Evolutionary conservation across 2,113 vertebrate species (phyloP).

Genomic region (Corythornis vintsioides): DNA sequence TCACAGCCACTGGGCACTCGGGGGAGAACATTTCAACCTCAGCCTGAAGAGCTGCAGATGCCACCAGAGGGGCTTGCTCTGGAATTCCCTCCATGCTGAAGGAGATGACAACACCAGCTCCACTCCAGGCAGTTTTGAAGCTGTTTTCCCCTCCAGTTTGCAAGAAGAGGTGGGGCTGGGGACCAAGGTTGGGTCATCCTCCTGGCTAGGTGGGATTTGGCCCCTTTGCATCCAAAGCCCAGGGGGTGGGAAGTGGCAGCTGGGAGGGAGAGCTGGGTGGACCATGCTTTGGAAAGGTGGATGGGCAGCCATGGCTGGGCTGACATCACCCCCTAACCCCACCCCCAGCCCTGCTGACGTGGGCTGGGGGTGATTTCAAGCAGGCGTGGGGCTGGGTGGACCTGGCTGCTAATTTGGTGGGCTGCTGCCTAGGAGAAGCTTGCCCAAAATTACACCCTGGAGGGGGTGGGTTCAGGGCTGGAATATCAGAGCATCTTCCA

Average conservation of each 20-base stretch:
- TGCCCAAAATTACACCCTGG: not conserved
- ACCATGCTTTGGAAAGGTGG: not conserved
- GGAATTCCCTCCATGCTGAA: not conserved
- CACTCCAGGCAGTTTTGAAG: not conserved
- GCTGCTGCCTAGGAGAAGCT: not conserved
- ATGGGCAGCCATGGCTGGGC: not conserved
- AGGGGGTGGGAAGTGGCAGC: not conserved
- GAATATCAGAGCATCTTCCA: not conserved
- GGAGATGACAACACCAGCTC: not conserved
- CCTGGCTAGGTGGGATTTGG: not conserved
- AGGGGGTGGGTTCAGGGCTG: not conserved
- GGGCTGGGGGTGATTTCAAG: not conserved
- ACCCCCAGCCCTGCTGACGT: not conserved
- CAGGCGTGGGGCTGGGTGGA: not conserved
- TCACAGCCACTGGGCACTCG: accelerated
- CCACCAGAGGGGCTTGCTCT: not conserved
- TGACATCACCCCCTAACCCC: not conserved
- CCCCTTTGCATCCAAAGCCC: not conserved
- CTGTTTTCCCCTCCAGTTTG: accelerated
- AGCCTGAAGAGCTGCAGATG: not conserved
- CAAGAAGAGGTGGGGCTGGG: not conserved
- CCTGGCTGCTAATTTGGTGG: not conserved
- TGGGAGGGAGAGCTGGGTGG: not conserved
- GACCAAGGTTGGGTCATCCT: not conserved
- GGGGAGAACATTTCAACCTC: not conserved